Evolutionary conservation across 2,113 vertebrate species (phyloP), one percentile per base, ranked within the genome.

Genomic region (Scomber scombrus): DNA sequence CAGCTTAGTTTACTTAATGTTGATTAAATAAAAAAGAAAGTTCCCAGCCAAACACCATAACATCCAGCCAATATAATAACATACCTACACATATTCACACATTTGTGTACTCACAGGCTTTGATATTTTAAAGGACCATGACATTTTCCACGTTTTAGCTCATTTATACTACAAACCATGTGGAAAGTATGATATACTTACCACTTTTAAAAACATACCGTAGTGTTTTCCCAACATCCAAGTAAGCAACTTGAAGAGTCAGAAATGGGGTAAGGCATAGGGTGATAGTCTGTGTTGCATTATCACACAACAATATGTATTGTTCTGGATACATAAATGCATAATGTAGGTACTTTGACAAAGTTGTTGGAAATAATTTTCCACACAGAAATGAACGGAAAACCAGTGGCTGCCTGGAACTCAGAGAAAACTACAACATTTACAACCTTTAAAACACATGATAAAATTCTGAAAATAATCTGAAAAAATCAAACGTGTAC

Each of bases 1-100:
- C 18, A 14, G 71, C 9, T 54, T 21, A 70, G 72, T 11, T 67
- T 49, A 49, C 26, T 56, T 50, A 31, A 56, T 65, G 31, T 34
- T 34, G 31, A 34, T 34, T n/a, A n/a, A n/a, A n/a, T n/a, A n/a
- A n/a, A n/a, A n/a, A 7, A 7, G 7, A 34, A 34, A 34, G 31
- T 4, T 34, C 31, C 31, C 31, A 34, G 31, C 31, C 31, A 6
- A 34, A 34, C 31, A 34, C 31, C 31, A 34, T 6, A 34, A 34
- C 31, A 34, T 34, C 31, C 31, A 34, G 14, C 29, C n/a, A 45
- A 26, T 3, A 18, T 45, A 14, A 31, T 55, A 29, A 54, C 4
- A 71, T 13, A 9, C 3, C 5, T 34, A 34, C 31, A 34, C 31
- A 34, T 34, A 34, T 34, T 34, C 34, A 40, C 6, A 40, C 6